Evolutionary conservation across 2,113 vertebrate species (phyloP).

Genomic region (Corythaeola cristata): DNA sequence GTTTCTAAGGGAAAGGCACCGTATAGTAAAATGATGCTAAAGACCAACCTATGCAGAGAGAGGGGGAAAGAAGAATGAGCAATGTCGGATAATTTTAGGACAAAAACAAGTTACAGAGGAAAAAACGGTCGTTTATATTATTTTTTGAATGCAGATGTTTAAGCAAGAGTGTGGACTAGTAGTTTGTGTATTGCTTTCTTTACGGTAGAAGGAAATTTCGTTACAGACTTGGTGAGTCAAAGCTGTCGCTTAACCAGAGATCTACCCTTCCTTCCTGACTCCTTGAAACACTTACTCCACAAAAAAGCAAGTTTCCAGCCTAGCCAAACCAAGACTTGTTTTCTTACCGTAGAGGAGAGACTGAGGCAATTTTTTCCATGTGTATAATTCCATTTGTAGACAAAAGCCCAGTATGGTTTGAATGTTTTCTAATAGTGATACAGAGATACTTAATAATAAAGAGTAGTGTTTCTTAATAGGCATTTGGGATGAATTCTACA

Average conservation of each 20-base stretch:
- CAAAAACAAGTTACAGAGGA: background rate
- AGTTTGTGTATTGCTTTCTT: background rate
- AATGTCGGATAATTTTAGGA: background rate
- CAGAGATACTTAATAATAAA: background rate
- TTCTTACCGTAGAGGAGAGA: background rate
- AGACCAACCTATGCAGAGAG: background rate
- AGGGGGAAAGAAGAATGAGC: no score
- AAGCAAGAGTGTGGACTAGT: background rate
- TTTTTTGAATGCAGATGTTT: background rate
- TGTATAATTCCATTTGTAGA: background rate
- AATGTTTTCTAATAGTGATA: background rate
- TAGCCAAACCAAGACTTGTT: background rate
- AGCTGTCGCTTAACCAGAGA: background rate
- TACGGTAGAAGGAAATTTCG: background rate
- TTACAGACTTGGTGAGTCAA: background rate
- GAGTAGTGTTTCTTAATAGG: background rate
- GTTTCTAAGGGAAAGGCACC: background rate
- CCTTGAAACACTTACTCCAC: background rate
- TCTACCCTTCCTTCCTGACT: background rate
- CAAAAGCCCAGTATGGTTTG: background rate
- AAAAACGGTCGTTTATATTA: background rate
- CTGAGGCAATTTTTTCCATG: background rate
- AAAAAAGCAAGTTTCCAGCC: background rate
- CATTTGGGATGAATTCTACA: background rate
- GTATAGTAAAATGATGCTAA: accelerated